Conservation (phyloP, 23 tunicate genomes). For the Oikopleura vanhoeffeni region DNA sequence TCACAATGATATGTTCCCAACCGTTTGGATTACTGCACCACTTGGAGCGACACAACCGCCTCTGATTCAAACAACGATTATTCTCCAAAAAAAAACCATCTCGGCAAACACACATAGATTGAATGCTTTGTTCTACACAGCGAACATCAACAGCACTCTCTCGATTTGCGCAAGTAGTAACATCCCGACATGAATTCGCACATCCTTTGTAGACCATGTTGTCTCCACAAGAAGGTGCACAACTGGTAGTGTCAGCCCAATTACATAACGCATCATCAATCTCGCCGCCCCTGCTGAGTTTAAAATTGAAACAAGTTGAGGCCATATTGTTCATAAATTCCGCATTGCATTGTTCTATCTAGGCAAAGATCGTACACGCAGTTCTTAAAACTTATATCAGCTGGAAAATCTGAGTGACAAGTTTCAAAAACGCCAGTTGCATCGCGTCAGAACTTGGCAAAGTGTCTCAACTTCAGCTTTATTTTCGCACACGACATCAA, state of each 20-base stretch:
- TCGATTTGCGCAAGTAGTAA: constrained; percentile 9
- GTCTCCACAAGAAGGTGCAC: constrained; percentile 19
- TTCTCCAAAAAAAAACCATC: background rate
- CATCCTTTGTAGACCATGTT: constrained; percentile 23
- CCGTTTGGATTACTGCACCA: background rate
- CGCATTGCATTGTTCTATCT: background rate
- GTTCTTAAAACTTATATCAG: background rate
- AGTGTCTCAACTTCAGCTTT: too few relatives aligned
- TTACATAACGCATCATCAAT: constrained; percentile 7
- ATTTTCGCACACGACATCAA: too few relatives aligned
- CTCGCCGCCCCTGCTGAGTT: background rate
- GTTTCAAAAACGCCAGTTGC: background rate
- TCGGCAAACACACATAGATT: background rate
- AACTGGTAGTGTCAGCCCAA: constrained; percentile 15
- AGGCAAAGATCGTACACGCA: background rate
- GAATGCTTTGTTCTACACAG: background rate
- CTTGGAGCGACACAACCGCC: background rate
- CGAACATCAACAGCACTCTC: background rate
- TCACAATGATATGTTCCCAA: background rate
- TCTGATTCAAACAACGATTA: background rate
- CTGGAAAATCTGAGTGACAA: background rate
- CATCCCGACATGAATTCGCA: constrained; percentile 18
- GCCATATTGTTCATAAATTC: background rate
- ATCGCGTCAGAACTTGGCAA: too few relatives aligned
- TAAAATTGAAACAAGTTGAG: background rate